These are phyloP conservation scores for Acanthosepion esculentum DNA, from an alignment of 2,888 invertebrate genomes.

Conservation along the genomic window DNA sequence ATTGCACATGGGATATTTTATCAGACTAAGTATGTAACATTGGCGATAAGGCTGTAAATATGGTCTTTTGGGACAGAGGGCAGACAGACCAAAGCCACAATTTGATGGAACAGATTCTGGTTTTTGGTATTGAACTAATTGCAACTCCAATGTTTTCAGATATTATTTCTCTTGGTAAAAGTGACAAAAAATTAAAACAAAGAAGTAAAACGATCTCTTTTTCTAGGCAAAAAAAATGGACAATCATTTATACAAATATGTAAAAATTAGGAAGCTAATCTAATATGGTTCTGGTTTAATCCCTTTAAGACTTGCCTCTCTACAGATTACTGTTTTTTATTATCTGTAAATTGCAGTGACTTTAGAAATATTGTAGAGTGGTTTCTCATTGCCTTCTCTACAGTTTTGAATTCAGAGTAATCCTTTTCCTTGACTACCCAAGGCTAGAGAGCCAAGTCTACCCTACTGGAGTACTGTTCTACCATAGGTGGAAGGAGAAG, in stretches of 20 bases:
- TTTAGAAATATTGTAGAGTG: too few species aligned
- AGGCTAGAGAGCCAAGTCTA: too few species aligned
- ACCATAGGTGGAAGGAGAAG: too few species aligned
- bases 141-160: not conserved
- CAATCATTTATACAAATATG: not conserved
- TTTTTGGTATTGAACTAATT: not conserved
- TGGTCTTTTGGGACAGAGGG: not conserved
- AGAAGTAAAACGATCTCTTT: not conserved
- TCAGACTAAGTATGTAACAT: not conserved
- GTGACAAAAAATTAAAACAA: not conserved
- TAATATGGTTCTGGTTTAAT: too few species aligned
- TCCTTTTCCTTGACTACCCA: too few species aligned
- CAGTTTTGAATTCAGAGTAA: too few species aligned
- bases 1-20: constrained; percentile 16
- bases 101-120: not conserved
- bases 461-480: too few species aligned
- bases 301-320: too few species aligned
- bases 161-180: too few species aligned
- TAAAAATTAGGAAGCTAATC: not conserved
- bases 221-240: not conserved
- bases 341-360: too few species aligned
- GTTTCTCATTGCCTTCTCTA: too few species aligned
- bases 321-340: too few species aligned
- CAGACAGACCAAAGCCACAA: not conserved
- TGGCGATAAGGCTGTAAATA: not conserved